Evolutionary conservation across 2,797 vertebrate genomes (phyloP).

Genomic region (Argya squamiceps): DNA sequence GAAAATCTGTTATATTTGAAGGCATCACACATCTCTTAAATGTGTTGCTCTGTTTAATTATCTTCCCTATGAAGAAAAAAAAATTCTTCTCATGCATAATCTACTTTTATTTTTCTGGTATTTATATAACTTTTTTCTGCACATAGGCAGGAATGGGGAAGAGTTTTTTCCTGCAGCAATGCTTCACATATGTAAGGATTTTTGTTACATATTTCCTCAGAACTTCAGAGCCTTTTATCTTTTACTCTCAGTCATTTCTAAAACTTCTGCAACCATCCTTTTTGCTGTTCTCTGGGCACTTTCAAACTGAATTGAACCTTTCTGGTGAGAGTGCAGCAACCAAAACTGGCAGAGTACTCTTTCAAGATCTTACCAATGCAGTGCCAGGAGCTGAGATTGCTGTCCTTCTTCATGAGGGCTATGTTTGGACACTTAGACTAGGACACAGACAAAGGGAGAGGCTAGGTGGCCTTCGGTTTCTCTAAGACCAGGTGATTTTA

Average conservation of each 20-base stretch:
- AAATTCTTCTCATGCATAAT: background rate
- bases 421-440: background rate
- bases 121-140: background rate
- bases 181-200: background rate
- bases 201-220: background rate
- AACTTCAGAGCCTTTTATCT: background rate
- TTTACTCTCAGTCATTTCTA: background rate
- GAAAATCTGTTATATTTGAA: background rate
- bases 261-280: background rate
- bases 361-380: background rate
- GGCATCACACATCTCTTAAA: background rate
- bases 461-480: background rate
- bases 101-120: background rate
- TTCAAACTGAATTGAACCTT: background rate
- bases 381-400: background rate
- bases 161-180: background rate
- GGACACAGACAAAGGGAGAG: background rate
- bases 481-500: background rate
- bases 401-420: background rate
- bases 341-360: background rate
- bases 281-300: background rate
- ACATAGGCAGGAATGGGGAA: background rate
- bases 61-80: no score
- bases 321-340: background rate
- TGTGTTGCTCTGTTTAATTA: background rate